Evolutionary conservation across 2,888 invertebrate species (phyloP).

Genomic region (Cataglyphis cursor): DNA sequence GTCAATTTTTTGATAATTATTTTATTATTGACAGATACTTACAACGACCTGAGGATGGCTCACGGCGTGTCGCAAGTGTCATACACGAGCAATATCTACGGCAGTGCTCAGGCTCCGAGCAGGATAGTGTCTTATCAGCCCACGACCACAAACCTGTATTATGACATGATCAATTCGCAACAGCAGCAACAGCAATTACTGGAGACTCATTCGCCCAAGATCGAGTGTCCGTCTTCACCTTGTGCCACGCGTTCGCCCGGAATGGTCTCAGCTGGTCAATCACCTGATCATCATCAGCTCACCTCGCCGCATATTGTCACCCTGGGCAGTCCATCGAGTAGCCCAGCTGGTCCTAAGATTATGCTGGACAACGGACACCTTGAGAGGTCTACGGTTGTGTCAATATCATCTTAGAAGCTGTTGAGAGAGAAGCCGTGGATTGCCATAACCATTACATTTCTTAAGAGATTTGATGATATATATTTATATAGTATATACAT

Average conservation of each 20-base stretch:
- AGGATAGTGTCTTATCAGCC: slow-evolving; percentile 75
- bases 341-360: slow-evolving; percentile 73
- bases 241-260: slow-evolving; percentile 82
- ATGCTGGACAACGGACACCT: slow-evolving; percentile 85
- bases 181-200: slow-evolving; percentile 80
- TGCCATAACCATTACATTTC: neutral
- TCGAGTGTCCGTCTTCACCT: slow-evolving; percentile 82
- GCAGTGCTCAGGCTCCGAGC: slow-evolving; percentile 71
- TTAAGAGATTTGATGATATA: neutral
- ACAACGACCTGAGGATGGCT: slow-evolving; percentile 77
- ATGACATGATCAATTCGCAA: slow-evolving; percentile 80
- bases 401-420: slow-evolving; percentile 83
- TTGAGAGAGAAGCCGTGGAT: neutral
- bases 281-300: slow-evolving; percentile 83
- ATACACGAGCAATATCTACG: slow-evolving; percentile 74
- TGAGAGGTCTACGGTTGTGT: slow-evolving; percentile 88
- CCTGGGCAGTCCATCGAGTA: slow-evolving; percentile 80
- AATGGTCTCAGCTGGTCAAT: slow-evolving; percentile 81
- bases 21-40: slow-evolving; percentile 70
- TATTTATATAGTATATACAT: neutral
- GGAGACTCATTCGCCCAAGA: slow-evolving; percentile 82
- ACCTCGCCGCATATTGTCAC: slow-evolving; percentile 83
- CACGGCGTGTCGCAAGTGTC: slow-evolving; percentile 75
- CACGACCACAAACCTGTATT: slow-evolving; percentile 76
- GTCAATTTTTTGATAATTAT: neutral